Conservation (phyloP, 1,140 invertebrate genomes). For the Macrotrachela quadricornifera region DNA sequence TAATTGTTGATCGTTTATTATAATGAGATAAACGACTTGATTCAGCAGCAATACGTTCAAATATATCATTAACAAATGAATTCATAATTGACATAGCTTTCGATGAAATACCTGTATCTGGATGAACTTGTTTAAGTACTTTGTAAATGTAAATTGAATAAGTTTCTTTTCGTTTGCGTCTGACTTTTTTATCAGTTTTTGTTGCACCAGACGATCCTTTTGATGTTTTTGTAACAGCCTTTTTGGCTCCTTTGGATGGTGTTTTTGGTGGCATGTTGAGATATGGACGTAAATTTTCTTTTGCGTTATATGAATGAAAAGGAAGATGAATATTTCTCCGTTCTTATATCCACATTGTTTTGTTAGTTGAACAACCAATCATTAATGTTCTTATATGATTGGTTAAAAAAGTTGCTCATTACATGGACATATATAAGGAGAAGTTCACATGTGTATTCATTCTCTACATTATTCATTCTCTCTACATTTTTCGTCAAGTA, state of each 20-base stretch:
- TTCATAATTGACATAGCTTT: conserved; percentile 28
- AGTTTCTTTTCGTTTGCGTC: conserved; percentile 6
- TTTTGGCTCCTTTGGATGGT: conserved; percentile 12
- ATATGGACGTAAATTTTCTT: neutral
- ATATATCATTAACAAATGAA: conserved; percentile 30
- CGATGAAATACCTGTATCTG: conserved; percentile 41
- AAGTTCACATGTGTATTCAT: neutral
- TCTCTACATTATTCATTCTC: neutral
- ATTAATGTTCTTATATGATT: neutral
- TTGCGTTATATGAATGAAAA: neutral
- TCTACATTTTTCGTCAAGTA: neutral
- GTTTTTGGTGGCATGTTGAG: conserved; percentile 7
- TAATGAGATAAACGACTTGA: conserved; percentile 22
- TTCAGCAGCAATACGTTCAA: conserved; percentile 28
- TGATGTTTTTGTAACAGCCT: conserved; percentile 11
- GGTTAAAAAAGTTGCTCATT: neutral
- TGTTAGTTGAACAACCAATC: neutral
- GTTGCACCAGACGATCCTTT: neutral
- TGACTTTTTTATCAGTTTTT: neutral
- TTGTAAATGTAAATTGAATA: conserved; percentile 42
- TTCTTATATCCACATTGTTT: neutral
- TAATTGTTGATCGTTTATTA: conserved; percentile 31
- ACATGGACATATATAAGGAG: neutral
- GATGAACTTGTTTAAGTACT: conserved; percentile 47
- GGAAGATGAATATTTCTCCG: neutral